These are phyloP conservation scores for Clarias laeviceps DNA, from an alignment of 2,797 vertebrate genomes.

Conservation along the genomic window DNA sequence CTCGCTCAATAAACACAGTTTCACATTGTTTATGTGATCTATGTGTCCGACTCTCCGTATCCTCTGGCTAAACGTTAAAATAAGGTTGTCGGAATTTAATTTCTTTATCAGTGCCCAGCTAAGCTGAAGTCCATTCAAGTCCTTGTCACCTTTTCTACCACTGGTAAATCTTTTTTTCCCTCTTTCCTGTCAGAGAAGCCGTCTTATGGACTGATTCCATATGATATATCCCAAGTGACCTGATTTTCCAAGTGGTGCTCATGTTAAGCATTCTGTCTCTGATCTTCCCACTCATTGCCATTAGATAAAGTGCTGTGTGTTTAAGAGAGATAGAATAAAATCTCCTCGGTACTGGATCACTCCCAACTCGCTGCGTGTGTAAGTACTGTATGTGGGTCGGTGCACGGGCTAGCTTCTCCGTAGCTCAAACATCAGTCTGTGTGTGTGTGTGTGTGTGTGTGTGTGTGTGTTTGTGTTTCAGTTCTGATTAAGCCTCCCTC, in stretches of 20 bases:
- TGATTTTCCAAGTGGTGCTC: conserved; percentile 52
- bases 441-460: conserved; percentile 20
- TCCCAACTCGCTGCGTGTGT: background rate
- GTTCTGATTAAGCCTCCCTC: conserved; percentile 38
- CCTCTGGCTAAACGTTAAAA: conserved; percentile 24
- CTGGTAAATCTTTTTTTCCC: conserved; percentile 20
- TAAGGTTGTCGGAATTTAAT: conserved; percentile 12
- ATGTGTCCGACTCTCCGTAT: conserved; percentile 19
- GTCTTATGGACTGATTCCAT: conserved; percentile 42
- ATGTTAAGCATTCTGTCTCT: conserved; percentile 52
- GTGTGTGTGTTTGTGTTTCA: conserved; percentile 13
- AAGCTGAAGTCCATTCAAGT: conserved; percentile 25
- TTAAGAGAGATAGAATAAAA: conserved; percentile 36
- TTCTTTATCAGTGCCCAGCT: conserved; percentile 2
- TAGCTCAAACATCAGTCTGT: background rate
- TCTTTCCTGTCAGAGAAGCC: background rate
- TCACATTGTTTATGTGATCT: conserved; percentile 27
- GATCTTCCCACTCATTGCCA: conserved; percentile 55
- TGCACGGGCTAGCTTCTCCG: background rate
- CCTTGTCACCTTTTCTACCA: conserved; percentile 12
- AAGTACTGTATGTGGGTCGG: conserved; percentile 5
- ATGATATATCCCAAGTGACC: conserved; percentile 56
- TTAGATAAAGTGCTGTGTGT: conserved; percentile 55
- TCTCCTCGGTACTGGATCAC: conserved; percentile 11
- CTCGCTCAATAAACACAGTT: background rate